Conservation (phyloP, 2,797 vertebrate species). For the Dipus sagitta region DNA sequence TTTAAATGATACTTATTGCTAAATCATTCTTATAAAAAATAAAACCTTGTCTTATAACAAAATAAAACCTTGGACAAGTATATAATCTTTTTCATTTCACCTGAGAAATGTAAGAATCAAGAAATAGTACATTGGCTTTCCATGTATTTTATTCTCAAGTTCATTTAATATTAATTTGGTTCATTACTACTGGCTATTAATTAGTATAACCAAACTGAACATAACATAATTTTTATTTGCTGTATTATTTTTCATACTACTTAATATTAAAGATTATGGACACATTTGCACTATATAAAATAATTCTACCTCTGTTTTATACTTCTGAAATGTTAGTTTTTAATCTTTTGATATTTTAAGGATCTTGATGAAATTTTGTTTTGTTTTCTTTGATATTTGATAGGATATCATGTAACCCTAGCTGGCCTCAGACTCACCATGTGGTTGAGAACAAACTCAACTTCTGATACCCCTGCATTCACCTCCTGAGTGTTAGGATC, state of each 20-base stretch:
- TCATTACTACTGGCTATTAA: background rate
- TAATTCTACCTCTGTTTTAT: slow-evolving; percentile 14
- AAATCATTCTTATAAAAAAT: slow-evolving; percentile 39
- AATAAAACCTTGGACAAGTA: slow-evolving; percentile 27
- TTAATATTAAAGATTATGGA: slow-evolving; percentile 22
- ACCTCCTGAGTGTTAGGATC: too few species aligned
- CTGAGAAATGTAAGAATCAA: slow-evolving; percentile 25
- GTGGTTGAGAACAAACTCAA: too few species aligned
- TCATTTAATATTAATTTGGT: slow-evolving; percentile 61
- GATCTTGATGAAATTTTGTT: background rate
- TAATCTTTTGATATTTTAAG: slow-evolving; percentile 62
- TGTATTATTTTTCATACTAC: slow-evolving; percentile 1
- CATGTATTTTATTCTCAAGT: slow-evolving; percentile 25
- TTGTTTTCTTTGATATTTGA: too few species aligned
- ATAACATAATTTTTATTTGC: slow-evolving; percentile 10
- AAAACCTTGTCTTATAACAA: too few species aligned
- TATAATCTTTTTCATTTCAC: slow-evolving; percentile 22
- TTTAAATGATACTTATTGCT: slow-evolving; percentile 23
- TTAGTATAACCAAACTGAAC: slow-evolving; percentile 19
- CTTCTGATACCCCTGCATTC: too few species aligned
- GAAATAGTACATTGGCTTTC: background rate
- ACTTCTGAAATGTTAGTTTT: slow-evolving; percentile 41
- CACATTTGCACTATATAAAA: background rate
- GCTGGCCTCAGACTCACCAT: too few species aligned
- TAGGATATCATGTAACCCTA: too few species aligned